A percentile compares a stretch with the other conserved stretches of the same genome.
Conservation (phyloP, 2,797 vertebrate species). For the Anabas testudineus region DNA sequence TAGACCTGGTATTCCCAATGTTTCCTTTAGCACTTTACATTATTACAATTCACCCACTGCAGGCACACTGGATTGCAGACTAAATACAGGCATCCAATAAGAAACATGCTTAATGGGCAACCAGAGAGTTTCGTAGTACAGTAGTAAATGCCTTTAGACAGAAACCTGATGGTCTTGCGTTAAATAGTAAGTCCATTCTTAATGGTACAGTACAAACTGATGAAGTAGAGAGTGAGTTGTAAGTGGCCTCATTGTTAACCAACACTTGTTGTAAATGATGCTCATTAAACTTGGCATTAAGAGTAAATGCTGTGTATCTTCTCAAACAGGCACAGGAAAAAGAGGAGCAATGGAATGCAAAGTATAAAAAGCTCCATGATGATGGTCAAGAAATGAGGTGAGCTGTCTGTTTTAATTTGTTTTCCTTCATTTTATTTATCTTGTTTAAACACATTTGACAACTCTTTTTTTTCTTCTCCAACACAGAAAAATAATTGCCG, state of each 20-base stretch:
- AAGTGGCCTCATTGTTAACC: too few species aligned
- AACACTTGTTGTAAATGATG: background rate
- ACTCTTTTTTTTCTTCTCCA: background rate
- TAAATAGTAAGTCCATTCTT: background rate
- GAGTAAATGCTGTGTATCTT: background rate
- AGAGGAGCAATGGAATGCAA: conserved; percentile 80
- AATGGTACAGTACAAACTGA: too few species aligned
- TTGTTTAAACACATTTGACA: background rate
- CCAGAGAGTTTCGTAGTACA: background rate
- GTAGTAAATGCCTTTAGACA: background rate
- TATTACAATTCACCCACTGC: conserved; percentile 6
- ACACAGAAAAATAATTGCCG: conserved; percentile 88
- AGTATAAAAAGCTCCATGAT: conserved; percentile 77
- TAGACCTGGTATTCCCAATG: background rate
- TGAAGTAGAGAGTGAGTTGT: too few species aligned
- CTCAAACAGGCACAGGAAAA: conserved; percentile 81
- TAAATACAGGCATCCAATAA: background rate
- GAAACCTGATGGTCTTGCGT: background rate
- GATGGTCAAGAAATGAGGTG: conserved; percentile 92
- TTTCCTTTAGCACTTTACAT: background rate
- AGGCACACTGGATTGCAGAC: background rate
- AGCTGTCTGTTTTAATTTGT: conserved; percentile 3
- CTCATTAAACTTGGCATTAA: background rate
- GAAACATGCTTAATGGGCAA: too few species aligned
- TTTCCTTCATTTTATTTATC: conserved; percentile 16